A percentile compares a stretch with the other conserved stretches of the same genome.
Conservation (phyloP, 2,888 invertebrate species). For the Lapara coniferarum region DNA sequence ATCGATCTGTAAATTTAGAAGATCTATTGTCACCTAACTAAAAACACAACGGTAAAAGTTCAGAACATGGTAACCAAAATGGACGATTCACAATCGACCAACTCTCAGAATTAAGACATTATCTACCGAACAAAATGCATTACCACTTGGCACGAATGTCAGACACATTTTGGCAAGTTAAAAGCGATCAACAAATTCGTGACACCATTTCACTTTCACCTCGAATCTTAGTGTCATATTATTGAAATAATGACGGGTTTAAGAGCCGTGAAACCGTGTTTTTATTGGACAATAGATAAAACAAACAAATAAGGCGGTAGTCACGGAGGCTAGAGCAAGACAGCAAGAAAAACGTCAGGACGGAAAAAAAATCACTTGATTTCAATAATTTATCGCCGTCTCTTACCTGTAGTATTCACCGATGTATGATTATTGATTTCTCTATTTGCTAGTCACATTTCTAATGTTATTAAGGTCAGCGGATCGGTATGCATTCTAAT, state of each 20-base stretch:
- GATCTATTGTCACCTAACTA: conserved; percentile 5
- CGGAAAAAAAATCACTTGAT: conserved; percentile 53
- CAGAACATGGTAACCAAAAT: background rate
- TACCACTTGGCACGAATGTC: background rate
- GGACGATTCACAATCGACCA: background rate
- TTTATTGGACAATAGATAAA: conserved; percentile 51
- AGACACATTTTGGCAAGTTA: conserved; percentile 18
- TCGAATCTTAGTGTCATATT: conserved; percentile 34
- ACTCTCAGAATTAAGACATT: background rate
- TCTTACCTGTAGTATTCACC: conserved; percentile 40
- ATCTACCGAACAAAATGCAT: conserved; percentile 3
- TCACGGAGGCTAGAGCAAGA: conserved; percentile 40
- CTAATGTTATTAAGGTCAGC: conserved; percentile 65
- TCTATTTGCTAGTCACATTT: conserved; percentile 58
- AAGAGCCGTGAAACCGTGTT: conserved; percentile 46
- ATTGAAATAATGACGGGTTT: conserved; percentile 44
- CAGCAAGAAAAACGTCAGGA: conserved; percentile 33
- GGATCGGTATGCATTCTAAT: conserved; percentile 44
- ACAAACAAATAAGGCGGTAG: conserved; percentile 46
- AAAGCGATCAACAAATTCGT: conserved; percentile 43
- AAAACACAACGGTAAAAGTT: conserved; percentile 10
- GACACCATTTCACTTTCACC: conserved; percentile 52
- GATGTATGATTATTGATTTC: conserved; percentile 53
- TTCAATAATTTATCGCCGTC: conserved; percentile 52
- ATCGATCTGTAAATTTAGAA: conserved; percentile 3